Percentiles rank a stretch among this genome's conserved stretches.
phyloP scores from a whole-genome alignment of 2,797 vertebrate genomes.

The Melanotaenia maccullochi region DNA sequence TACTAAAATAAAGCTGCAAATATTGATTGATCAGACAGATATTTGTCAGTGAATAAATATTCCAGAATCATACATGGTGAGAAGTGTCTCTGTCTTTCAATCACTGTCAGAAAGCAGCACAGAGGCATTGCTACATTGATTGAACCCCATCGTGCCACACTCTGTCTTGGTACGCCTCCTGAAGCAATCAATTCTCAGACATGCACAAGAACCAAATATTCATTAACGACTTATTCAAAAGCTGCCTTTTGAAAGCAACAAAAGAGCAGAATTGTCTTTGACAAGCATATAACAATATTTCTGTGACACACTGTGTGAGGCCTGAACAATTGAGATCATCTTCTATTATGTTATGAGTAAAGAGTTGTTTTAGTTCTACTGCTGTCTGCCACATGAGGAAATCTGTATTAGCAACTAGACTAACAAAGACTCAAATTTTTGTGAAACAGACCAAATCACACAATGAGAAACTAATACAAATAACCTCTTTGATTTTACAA shows the following conservation, averaged over 20 bases:
- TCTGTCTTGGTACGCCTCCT: constrained; percentile 67
- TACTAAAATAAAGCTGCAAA: constrained; percentile 85
- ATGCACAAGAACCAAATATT: constrained; percentile 72
- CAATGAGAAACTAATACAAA: constrained; percentile 38
- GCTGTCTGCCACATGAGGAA: constrained; percentile 37
- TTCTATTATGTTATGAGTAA: constrained; percentile 57
- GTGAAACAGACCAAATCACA: constrained; percentile 18
- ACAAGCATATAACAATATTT: constrained; percentile 64
- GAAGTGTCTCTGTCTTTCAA: constrained; percentile 73
- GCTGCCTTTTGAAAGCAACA: constrained; percentile 64
- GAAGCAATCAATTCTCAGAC: constrained; percentile 77
- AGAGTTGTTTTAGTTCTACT: constrained; percentile 43
- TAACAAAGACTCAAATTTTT: constrained; percentile 38
- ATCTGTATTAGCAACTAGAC: constrained; percentile 33
- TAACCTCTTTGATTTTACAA: constrained; percentile 24
- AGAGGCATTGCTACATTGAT: constrained; percentile 62
- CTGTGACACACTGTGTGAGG: constrained; percentile 59
- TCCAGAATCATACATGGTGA: constrained; percentile 59
- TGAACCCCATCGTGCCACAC: constrained; percentile 59
- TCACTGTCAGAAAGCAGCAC: constrained; percentile 76
- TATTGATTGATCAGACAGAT: constrained; percentile 82
- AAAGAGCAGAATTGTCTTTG: constrained; percentile 64
- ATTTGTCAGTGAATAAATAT: constrained; percentile 72
- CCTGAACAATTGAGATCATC: constrained; percentile 66
- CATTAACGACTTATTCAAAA: constrained; percentile 79